These are phyloP conservation scores for Apoderus coryli DNA, from an alignment of 2,888 invertebrate species.

Conservation along the genomic window DNA sequence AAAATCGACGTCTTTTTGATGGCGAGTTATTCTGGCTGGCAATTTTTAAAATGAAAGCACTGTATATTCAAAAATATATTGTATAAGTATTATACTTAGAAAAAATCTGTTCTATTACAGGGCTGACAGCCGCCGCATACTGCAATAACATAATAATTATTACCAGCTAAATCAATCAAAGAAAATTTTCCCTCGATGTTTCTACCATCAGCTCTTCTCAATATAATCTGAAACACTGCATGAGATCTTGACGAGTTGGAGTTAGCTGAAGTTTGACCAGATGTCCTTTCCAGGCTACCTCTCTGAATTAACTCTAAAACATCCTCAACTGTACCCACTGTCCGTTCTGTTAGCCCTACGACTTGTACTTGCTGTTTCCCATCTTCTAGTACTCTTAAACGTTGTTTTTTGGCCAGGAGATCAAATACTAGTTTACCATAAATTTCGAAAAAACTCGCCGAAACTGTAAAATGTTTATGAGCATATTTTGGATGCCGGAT, in stretches of 20 bases:
- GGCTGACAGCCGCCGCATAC: background rate
- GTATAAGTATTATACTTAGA: no score
- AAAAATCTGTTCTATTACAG: no score
- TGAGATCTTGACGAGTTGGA: conserved; percentile 96
- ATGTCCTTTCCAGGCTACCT: conserved; percentile 80
- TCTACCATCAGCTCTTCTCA: conserved; percentile 55
- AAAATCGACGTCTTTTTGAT: no score
- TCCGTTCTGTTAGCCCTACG: conserved; percentile 83
- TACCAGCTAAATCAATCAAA: conserved; percentile 85
- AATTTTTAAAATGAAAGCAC: no score
- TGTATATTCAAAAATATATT: no score
- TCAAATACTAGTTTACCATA: conserved; percentile 94
- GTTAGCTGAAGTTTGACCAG: conserved; percentile 95
- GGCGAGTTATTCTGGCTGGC: no score
- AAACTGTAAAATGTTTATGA: conserved; percentile 71
- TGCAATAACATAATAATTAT: no score
- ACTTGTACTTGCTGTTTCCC: conserved; percentile 96
- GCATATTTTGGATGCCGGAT: conserved; percentile 53
- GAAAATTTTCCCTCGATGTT: conserved; percentile 95
- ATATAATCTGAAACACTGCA: conserved; percentile 95
- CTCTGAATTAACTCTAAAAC: conserved; percentile 84
- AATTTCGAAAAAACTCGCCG: conserved; percentile 97
- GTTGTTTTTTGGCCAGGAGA: conserved; percentile 78
- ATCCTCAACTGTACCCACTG: conserved; percentile 62
- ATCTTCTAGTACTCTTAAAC: conserved; percentile 90